Conservation (phyloP, 2,888 invertebrate genomes). For the Serripes groenlandicus region DNA sequence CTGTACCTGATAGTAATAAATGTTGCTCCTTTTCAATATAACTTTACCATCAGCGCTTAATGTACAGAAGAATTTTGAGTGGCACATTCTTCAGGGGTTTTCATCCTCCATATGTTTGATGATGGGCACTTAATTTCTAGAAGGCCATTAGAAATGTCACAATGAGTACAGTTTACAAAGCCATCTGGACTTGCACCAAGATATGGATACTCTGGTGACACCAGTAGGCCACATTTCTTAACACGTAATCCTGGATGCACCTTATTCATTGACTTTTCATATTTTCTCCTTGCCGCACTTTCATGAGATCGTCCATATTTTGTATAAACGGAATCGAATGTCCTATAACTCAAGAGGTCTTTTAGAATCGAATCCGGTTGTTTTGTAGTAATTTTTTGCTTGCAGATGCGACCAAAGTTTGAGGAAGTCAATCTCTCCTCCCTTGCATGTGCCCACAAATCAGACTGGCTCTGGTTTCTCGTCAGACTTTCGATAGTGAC, state of each 20-base stretch:
- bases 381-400: too few relatives aligned
- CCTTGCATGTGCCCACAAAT: too few relatives aligned
- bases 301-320: not conserved
- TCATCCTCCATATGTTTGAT: not conserved
- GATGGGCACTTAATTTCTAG: conserved; percentile 40
- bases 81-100: conserved; percentile 1
- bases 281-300: not conserved
- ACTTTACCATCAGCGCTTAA: conserved; percentile 3
- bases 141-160: not conserved
- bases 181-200: conserved; percentile 9
- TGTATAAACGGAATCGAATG: too few relatives aligned
- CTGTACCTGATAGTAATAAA: conserved; percentile 43
- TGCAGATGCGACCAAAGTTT: too few relatives aligned
- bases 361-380: too few relatives aligned
- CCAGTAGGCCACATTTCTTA: not conserved
- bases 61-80: conserved; percentile 28
- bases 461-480: too few relatives aligned
- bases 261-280: not conserved
- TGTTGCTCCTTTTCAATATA: conserved; percentile 32
- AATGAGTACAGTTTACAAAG: not conserved
- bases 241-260: not conserved
- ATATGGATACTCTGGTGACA: not conserved
- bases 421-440: too few relatives aligned
- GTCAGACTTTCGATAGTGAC: too few relatives aligned
- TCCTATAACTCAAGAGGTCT: too few relatives aligned